These are phyloP conservation scores for Crepidodera aurea DNA, from an alignment of 2,888 invertebrate genomes.

Conservation along the genomic window DNA sequence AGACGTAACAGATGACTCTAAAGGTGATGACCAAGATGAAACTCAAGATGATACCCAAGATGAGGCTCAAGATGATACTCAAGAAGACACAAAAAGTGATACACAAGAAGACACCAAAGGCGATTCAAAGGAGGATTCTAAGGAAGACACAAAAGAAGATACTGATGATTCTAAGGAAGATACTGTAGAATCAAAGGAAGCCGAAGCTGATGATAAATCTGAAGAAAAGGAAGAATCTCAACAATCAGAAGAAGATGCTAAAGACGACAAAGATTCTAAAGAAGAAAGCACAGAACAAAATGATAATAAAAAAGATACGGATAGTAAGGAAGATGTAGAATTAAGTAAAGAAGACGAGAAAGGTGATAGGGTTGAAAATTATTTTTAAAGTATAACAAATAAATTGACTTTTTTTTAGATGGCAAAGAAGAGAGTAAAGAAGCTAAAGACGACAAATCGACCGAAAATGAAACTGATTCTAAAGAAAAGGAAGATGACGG, in stretches of 20 bases:
- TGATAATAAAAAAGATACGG: conserved; percentile 4
- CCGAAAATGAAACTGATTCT: conserved; percentile 21
- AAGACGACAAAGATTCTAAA: conserved; percentile 10
- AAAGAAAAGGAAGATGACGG: conserved; percentile 1
- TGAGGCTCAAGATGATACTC: not conserved
- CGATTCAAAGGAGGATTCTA: not conserved
- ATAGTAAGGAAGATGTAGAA: not conserved
- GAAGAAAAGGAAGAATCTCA: conserved; percentile 39
- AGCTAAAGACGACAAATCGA: not conserved
- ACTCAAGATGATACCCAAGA: conserved; percentile 24
- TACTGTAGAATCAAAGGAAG: not conserved
- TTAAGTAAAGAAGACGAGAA: not conserved
- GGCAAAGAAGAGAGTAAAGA: conserved; percentile 14
- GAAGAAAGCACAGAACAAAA: not conserved
- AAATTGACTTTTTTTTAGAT: not conserved
- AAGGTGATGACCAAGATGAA: conserved; percentile 24
- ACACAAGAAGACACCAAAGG: not conserved
- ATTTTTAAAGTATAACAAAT: not conserved
- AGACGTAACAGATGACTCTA: conserved; percentile 24
- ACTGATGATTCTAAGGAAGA: conserved; percentile 12
- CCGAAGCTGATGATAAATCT: conserved; percentile 6
- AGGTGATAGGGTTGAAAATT: not conserved
- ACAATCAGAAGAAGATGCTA: conserved; percentile 27
- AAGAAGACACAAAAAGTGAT: not conserved
- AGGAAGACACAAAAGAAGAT: conserved; percentile 24